phyloP scores from a whole-genome alignment of 2,113 vertebrate genomes.

The Etia nguti region DNA sequence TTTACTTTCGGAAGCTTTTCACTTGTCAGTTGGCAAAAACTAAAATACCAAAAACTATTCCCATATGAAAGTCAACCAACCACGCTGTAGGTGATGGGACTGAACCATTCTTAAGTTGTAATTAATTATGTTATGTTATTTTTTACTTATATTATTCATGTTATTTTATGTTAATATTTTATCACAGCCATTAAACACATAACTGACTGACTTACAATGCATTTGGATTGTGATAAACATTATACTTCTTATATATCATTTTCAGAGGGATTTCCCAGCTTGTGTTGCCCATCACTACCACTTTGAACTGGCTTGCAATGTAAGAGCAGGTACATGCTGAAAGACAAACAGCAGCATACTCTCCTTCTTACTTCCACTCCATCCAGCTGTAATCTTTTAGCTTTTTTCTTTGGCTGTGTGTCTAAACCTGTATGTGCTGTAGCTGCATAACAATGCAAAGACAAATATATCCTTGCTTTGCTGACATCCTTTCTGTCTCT shows the following conservation, averaged over 20 bases:
- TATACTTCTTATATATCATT: background rate
- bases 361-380: background rate
- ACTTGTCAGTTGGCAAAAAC: rapidly evolving
- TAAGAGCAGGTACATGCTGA: background rate
- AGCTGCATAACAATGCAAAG: constrained; percentile 16
- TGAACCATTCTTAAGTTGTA: background rate
- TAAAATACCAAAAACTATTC: background rate
- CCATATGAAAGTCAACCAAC: background rate
- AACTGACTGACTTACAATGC: background rate
- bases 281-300: background rate
- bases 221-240: background rate
- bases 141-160: background rate
- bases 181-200: background rate
- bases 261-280: background rate
- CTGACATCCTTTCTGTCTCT: constrained; percentile 3
- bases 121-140: background rate
- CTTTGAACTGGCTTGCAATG: constrained; percentile 4
- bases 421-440: constrained; percentile 25
- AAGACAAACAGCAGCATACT: background rate
- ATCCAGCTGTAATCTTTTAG: background rate
- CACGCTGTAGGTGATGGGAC: background rate
- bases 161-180: background rate
- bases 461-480: background rate
- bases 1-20: background rate
- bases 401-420: background rate